Conservation (phyloP, 2,113 vertebrate species). For the Rissa tridactyla region DNA sequence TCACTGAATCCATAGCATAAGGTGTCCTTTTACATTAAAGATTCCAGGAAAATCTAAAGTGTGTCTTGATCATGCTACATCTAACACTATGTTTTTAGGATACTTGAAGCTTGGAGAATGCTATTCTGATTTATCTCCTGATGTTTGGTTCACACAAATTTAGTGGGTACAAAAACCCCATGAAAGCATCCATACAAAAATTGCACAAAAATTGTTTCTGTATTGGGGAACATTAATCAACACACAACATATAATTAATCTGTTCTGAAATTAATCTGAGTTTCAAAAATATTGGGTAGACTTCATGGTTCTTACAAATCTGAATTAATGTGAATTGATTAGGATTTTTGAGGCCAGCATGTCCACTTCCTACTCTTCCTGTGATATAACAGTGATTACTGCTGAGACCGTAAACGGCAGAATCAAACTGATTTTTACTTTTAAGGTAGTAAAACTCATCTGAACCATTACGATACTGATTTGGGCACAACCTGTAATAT, state of each 20-base stretch:
- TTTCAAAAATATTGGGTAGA: neutral
- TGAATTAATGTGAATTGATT: neutral
- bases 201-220: neutral
- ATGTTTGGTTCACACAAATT: neutral
- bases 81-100: neutral
- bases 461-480: neutral
- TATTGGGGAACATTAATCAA: neutral
- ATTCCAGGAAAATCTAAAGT: neutral
- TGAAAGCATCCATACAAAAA: neutral
- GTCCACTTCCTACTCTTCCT: neutral
- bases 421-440: neutral
- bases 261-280: neutral
- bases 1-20: neutral
- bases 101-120: neutral
- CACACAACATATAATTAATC: no score
- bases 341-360: neutral
- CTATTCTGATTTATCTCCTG: neutral
- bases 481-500: constrained; percentile 9
- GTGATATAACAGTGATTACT: neutral
- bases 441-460: neutral
- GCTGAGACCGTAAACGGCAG: neutral
- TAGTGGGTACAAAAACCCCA: neutral
- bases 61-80: neutral
- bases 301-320: neutral
- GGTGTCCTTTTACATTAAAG: neutral